Evolutionary conservation across 2,797 vertebrate species (phyloP), one percentile per base, ranked within the genome.

Genomic region (Argyrosomus regius): DNA sequence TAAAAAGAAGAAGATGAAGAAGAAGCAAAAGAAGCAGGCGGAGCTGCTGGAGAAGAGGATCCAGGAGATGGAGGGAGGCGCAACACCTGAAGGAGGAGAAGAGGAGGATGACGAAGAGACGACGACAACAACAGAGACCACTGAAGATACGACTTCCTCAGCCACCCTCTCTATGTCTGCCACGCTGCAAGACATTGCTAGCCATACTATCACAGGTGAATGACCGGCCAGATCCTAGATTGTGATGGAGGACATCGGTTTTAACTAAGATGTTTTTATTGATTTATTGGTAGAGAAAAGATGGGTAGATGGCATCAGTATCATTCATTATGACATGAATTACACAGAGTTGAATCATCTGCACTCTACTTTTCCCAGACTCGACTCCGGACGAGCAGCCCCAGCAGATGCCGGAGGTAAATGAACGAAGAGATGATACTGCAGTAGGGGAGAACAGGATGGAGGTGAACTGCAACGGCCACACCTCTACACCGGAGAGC

Each of bases 1-100:
- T 93, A 99, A 98, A 93, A 99, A 99, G 92, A 99, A 98, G 92
- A 99, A 98, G 91, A 95, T 99, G 94, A 99, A 98, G 95, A 99
- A 99, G 94, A 99, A 99, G 91, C 98, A 99, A 92, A 98, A 96
- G 89, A 96, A 97, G 45, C 97, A 99, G 89, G 98, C 98, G 0
- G 97, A 98, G 90, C 88, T 98, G 81, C 93, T 98, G 73, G 97
- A 99, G 94, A 98, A 98, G 80, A 94, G 97, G 85, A 97, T 98
- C 89, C 96, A 97, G 87, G 97, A 98, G 83, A 97, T 97, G 83
- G 97, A 97, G 90, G 92, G 85, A 52, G 89, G 72, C 52, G 79
- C 62, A 1, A 5, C 79, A 22, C 95, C 96, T 50, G 95, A 94
- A 57, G 96, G 92, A 1, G 82, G 62, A 3, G 94, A 93, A 46